phyloP scores from a whole-genome alignment of 2,888 invertebrate species.

The Drosophila mayaguana region DNA sequence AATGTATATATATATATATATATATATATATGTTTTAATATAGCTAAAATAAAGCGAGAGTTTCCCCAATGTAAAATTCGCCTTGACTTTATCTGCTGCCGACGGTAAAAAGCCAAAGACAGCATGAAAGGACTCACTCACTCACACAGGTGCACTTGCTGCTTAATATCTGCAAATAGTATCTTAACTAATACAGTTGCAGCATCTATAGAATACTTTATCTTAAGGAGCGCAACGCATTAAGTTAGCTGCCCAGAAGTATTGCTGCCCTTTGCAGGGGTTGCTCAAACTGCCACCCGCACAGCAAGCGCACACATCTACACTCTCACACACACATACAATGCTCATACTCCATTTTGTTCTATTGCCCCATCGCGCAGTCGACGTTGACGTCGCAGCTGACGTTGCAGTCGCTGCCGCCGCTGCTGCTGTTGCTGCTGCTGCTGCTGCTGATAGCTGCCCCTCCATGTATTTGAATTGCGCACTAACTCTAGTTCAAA shows the following conservation, averaged over 20 bases:
- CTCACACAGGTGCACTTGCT: neutral
- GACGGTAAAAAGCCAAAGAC: slow-evolving; percentile 39
- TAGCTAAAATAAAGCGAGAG: slow-evolving; percentile 2
- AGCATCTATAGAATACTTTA: slow-evolving; percentile 5
- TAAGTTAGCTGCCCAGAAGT: slow-evolving; percentile 14
- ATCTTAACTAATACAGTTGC: slow-evolving; percentile 40
- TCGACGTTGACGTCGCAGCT: slow-evolving; percentile 41
- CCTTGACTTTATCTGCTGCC: slow-evolving; percentile 40
- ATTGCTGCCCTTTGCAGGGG: slow-evolving; percentile 25
- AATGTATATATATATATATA: too few species aligned
- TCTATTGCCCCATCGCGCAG: slow-evolving; percentile 64
- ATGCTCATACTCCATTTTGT: slow-evolving; percentile 67
- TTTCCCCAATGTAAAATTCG: slow-evolving; percentile 51
- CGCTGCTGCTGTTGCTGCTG: slow-evolving; percentile 30
- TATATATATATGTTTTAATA: neutral
- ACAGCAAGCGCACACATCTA: slow-evolving; percentile 15
- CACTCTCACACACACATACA: slow-evolving; percentile 9
- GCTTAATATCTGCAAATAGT: slow-evolving; percentile 29
- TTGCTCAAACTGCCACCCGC: slow-evolving; percentile 29
- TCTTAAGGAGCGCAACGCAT: slow-evolving; percentile 24
- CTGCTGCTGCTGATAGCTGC: slow-evolving; percentile 39
- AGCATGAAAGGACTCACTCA: neutral
- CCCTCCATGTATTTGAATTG: slow-evolving; percentile 82
- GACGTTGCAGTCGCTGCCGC: slow-evolving; percentile 31
- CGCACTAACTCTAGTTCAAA: slow-evolving; percentile 81